These are phyloP conservation scores for Pygmarrhopalites habei DNA, from an alignment of 1,140 invertebrate species.

Conservation along the genomic window DNA sequence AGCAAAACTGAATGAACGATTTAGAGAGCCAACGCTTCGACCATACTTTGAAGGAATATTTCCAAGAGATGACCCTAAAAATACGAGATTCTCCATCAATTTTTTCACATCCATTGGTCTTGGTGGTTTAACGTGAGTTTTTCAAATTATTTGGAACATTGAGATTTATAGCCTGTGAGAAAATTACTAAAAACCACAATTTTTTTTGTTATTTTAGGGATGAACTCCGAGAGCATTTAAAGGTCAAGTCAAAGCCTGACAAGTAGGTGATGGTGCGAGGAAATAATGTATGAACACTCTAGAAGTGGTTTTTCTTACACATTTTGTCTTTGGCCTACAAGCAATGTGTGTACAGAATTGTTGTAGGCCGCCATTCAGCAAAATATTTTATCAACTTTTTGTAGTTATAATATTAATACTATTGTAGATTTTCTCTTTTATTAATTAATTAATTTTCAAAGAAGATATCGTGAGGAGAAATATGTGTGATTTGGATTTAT, in stretches of 20 bases:
- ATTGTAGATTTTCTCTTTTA: no score
- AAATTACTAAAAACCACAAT: background rate
- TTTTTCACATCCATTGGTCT: constrained; percentile 98
- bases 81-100: constrained; percentile 97
- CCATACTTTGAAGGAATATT: constrained; percentile 77
- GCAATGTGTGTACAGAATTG: no score
- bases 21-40: constrained; percentile 27
- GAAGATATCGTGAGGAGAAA: no score
- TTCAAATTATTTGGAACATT: constrained; percentile 2
- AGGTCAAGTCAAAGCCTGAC: constrained; percentile 64
- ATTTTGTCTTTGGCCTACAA: no score
- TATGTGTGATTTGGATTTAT: no score
- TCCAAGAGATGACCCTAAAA: constrained; percentile 89
- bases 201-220: constrained; percentile 51
- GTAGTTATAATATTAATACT: no score
- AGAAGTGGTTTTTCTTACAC: no score
- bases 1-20: constrained; percentile 76
- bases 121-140: constrained; percentile 78
- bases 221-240: constrained; percentile 83
- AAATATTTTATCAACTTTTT: no score
- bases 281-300: no score
- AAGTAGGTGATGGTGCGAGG: no score
- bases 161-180: background rate
- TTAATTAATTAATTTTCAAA: no score
- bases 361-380: no score